phyloP scores from a whole-genome alignment of 2,113 vertebrate species.

The Symphodus melops region DNA sequence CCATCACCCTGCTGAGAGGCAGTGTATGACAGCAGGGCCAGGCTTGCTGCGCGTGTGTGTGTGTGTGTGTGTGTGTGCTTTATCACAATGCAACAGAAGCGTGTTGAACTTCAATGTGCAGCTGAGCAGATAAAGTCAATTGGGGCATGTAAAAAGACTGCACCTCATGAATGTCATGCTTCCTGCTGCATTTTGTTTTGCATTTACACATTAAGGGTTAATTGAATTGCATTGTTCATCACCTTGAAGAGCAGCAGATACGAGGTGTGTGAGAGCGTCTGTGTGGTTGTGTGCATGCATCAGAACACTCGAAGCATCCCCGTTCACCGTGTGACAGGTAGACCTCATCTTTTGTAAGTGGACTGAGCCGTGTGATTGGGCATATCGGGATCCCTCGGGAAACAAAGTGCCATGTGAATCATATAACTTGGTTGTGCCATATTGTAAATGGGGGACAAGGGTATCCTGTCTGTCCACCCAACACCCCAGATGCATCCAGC shows the following conservation, averaged over 20 bases:
- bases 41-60: constrained; percentile 21
- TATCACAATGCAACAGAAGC: constrained; percentile 37
- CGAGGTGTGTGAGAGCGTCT: not conserved
- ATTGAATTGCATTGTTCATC: constrained; percentile 29
- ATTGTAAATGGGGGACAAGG: constrained; percentile 60
- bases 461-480: constrained; percentile 44
- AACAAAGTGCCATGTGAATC: constrained; percentile 45
- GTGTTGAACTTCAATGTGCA: constrained; percentile 34
- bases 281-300: constrained; percentile 1
- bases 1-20: constrained; percentile 36
- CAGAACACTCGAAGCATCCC: not conserved
- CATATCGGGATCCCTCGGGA: constrained; percentile 45
- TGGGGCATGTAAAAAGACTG: constrained; percentile 2
- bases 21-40: constrained; percentile 48
- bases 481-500: not conserved
- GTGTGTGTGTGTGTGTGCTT: constrained; percentile 35
- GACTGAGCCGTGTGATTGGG: constrained; percentile 52
- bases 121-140: constrained; percentile 29
- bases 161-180: not conserved
- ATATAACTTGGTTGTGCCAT: constrained; percentile 41
- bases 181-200: constrained; percentile 8
- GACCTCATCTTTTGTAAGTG: constrained; percentile 54
- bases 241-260: constrained; percentile 29
- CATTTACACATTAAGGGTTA: constrained; percentile 6
- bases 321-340: constrained; percentile 37